Percentiles rank a stretch among this genome's conserved stretches.
Conservation (phyloP, 2,113 vertebrate species). For the Grammomys surdaster region DNA sequence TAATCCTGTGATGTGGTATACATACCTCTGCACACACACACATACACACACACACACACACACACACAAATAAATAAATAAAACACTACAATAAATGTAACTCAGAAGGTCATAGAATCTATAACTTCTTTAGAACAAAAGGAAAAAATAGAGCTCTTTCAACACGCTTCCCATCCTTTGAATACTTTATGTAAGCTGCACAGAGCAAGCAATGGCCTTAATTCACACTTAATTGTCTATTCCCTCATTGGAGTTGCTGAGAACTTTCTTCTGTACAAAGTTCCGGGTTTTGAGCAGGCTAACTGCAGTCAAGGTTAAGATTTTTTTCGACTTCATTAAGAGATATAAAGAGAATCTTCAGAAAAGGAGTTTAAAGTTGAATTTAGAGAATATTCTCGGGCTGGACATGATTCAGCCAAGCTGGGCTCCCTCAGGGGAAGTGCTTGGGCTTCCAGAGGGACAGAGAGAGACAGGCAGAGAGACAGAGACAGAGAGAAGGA, state of each 20-base stretch:
- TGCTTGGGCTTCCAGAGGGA: background rate
- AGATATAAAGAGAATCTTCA: background rate
- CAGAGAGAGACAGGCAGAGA: too few species aligned
- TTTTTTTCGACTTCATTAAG: background rate
- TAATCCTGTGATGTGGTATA: background rate
- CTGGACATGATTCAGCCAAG: background rate
- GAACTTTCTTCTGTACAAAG: background rate
- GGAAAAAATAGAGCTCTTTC: background rate
- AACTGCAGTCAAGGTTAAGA: background rate
- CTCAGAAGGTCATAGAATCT: background rate
- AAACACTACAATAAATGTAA: background rate
- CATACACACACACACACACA: accelerated
- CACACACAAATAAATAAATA: background rate
- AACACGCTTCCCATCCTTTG: background rate
- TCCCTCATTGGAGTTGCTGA: background rate
- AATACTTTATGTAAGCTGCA: background rate
- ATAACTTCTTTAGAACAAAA: background rate
- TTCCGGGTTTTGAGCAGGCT: background rate
- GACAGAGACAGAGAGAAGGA: too few species aligned
- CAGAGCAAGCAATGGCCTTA: background rate
- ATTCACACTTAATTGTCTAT: background rate
- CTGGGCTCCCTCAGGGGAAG: accelerated
- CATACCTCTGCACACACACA: background rate
- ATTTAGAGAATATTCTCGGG: background rate
- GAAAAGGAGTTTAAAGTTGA: background rate